These are phyloP conservation scores for Torymus texanus DNA, from an alignment of 2,888 invertebrate genomes.

Conservation along the genomic window DNA sequence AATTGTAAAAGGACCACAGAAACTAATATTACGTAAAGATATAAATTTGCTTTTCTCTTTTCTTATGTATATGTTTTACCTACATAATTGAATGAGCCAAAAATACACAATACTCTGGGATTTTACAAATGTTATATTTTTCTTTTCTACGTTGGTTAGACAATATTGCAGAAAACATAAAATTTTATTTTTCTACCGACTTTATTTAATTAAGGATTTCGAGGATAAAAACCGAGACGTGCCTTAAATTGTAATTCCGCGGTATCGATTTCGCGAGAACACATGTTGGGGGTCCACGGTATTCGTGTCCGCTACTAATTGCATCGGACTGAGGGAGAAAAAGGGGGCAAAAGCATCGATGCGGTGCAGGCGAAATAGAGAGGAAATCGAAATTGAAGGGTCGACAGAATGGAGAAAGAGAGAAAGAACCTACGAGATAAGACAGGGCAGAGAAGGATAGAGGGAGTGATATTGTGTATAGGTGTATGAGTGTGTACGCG, in stretches of 20 bases:
- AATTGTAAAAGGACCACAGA: too few species aligned
- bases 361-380: not conserved
- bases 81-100: too few species aligned
- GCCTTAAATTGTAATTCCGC: constrained; percentile 23
- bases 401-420: not conserved
- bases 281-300: not conserved
- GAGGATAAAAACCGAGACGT: not conserved
- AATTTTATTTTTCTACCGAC: too few species aligned
- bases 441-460: not conserved
- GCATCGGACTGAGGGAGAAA: constrained; percentile 9
- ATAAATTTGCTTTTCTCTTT: too few species aligned
- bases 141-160: too few species aligned
- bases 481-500: not conserved
- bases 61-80: too few species aligned
- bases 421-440: not conserved
- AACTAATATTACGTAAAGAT: too few species aligned
- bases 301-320: constrained; percentile 25
- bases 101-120: too few species aligned
- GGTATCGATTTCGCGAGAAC: constrained; percentile 21
- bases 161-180: too few species aligned
- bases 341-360: not conserved
- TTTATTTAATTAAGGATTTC: constrained; percentile 6
- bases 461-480: not conserved
- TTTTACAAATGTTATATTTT: too few species aligned
- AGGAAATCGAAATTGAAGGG: constrained; percentile 27